A percentile compares a stretch with the other conserved stretches of the same genome.
Evolutionary conservation across 1,140 invertebrate species (phyloP).

Genomic region (Habropoda laboriosa): DNA sequence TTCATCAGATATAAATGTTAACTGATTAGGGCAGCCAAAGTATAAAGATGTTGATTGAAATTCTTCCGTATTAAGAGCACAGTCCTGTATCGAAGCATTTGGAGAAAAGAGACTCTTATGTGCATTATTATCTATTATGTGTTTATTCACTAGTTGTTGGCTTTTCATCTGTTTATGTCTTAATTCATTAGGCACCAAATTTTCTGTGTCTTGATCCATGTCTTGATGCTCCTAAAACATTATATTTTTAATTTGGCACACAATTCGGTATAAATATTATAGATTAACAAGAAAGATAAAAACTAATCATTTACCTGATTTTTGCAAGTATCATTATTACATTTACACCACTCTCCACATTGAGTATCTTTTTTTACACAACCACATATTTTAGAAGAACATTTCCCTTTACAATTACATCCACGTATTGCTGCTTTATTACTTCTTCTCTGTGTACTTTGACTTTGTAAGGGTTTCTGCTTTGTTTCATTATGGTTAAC

Average conservation of each 20-base stretch:
- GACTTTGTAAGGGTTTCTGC: not conserved
- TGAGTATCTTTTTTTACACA: conserved; percentile 62
- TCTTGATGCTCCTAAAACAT: not conserved
- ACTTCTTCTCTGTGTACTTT: too few species aligned
- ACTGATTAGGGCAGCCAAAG: not conserved
- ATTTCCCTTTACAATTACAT: conserved; percentile 67
- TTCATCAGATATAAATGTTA: conserved; percentile 18
- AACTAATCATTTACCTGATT: conserved; percentile 63
- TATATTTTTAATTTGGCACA: not conserved
- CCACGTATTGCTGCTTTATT: not conserved
- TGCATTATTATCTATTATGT: not conserved
- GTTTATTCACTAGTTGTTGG: not conserved
- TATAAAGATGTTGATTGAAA: not conserved
- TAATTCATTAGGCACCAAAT: conserved; percentile 8
- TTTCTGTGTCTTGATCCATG: conserved; percentile 4
- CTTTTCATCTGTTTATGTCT: not conserved
- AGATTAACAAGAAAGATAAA: not conserved
- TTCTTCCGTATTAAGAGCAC: not conserved
- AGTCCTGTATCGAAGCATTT: not conserved
- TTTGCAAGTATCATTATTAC: conserved; percentile 54
- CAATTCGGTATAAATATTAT: not conserved
- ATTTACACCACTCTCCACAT: conserved; percentile 63
- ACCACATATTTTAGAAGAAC: conserved; percentile 62
- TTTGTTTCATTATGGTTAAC: not conserved
- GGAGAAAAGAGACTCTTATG: conserved; percentile 1